Conservation (phyloP, 2,113 vertebrate genomes). For the Gambusia affinis region DNA sequence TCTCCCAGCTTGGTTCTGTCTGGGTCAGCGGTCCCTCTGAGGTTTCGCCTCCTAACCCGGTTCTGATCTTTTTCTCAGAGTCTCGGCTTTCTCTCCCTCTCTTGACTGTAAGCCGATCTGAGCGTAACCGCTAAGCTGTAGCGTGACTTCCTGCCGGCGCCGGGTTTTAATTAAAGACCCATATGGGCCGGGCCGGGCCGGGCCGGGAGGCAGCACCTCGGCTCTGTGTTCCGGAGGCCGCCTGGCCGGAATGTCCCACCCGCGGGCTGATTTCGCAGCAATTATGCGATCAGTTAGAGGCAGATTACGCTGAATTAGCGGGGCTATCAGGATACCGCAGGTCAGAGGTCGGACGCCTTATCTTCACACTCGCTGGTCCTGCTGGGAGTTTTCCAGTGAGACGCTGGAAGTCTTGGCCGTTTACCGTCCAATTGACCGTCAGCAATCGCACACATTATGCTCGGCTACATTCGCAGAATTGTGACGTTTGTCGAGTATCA, state of each 20-base stretch:
- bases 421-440: background rate
- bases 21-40: background rate
- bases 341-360: slow-evolving; percentile 8
- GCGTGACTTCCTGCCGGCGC: slow-evolving; percentile 75
- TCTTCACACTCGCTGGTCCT: slow-evolving; percentile 42
- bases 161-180: slow-evolving; percentile 76
- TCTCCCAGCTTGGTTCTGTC: too few relatives aligned
- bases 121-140: slow-evolving; percentile 71
- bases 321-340: slow-evolving; percentile 60
- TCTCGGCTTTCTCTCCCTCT: slow-evolving; percentile 73
- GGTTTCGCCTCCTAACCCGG: slow-evolving; percentile 16
- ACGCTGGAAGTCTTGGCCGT: background rate
- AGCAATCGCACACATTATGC: background rate
- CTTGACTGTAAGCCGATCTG: slow-evolving; percentile 77
- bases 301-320: slow-evolving; percentile 63
- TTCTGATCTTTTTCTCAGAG: slow-evolving; percentile 66
- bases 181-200: background rate
- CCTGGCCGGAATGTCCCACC: slow-evolving; percentile 65
- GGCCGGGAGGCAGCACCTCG: too few relatives aligned
- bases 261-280: slow-evolving; percentile 47
- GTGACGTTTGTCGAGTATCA: too few relatives aligned
- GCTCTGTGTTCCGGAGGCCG: slow-evolving; percentile 66
- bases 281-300: slow-evolving; percentile 73
- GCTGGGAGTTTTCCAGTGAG: background rate
- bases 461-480: too few relatives aligned